phyloP scores from a whole-genome alignment of 1,140 invertebrate genomes.

The Copidosoma floridanum region DNA sequence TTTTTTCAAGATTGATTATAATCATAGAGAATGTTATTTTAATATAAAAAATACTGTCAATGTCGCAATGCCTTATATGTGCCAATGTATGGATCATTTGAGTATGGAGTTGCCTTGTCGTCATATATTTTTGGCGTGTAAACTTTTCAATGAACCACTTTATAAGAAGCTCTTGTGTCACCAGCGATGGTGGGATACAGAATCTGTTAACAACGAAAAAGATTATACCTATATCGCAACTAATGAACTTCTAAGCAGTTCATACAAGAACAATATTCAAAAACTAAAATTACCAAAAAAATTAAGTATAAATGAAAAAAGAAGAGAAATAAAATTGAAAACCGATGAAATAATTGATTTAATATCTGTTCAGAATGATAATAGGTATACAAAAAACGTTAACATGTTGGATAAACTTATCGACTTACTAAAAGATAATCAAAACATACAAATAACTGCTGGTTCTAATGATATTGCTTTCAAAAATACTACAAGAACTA shows the following conservation, averaged over 20 bases:
- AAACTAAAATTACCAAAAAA: background rate
- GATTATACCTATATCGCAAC: background rate
- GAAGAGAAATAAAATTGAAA: background rate
- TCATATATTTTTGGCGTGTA: background rate
- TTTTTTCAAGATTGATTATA: background rate
- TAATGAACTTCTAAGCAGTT: background rate
- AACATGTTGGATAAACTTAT: background rate
- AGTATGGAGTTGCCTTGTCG: background rate
- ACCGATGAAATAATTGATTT: background rate
- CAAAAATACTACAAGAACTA: no score
- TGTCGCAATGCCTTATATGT: background rate
- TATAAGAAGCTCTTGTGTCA: background rate
- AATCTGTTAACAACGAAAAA: background rate
- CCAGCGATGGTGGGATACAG: background rate
- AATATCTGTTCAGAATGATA: background rate
- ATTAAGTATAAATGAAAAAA: background rate
- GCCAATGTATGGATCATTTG: background rate
- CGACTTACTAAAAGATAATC: background rate
- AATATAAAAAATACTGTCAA: background rate
- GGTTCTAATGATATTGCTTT: no score
- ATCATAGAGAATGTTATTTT: background rate
- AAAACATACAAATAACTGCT: no score
- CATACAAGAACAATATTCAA: background rate
- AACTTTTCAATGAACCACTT: background rate
- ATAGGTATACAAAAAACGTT: background rate